A percentile compares a stretch with the other conserved stretches of the same genome.
Conservation (phyloP, 23 tunicate genomes). For the Halocynthia aurantium region DNA sequence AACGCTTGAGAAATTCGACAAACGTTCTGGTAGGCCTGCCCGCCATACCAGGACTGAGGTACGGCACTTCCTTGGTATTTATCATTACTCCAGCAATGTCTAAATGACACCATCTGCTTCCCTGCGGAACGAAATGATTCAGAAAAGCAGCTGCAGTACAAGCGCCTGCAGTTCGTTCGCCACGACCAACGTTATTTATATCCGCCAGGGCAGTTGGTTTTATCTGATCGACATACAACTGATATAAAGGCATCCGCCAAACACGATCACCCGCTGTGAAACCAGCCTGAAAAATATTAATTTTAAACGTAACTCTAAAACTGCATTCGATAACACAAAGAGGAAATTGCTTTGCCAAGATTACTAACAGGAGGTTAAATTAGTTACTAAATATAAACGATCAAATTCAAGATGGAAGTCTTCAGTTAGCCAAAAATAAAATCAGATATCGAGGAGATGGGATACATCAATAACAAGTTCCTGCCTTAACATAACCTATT, state of each 20-base stretch:
- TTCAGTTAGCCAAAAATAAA: background rate
- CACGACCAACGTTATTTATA: constrained; percentile 84
- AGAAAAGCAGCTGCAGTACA: constrained; percentile 92
- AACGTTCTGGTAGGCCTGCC: constrained; percentile 88
- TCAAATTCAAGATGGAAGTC: background rate
- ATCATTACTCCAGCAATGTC: constrained; percentile 95
- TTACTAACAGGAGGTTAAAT: background rate
- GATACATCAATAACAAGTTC: too few species aligned
- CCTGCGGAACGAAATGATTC: constrained; percentile 48
- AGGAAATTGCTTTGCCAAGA: too few species aligned
- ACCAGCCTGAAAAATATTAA: constrained; percentile 42
- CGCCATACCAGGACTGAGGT: constrained; percentile 70
- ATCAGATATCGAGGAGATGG: too few species aligned
- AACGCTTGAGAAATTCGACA: constrained; percentile 18
- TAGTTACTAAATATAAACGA: background rate
- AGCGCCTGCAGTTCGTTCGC: constrained; percentile 65
- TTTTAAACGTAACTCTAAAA: too few species aligned
- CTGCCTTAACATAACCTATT: too few species aligned
- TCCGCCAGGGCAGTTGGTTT: constrained; percentile 80
- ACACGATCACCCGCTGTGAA: constrained; percentile 64
- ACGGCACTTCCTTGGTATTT: constrained; percentile 49
- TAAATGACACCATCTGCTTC: constrained; percentile 64
- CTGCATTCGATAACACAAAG: too few species aligned
- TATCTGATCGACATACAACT: constrained; percentile 57
- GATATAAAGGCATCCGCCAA: constrained; percentile 90